Evolutionary conservation across 2,888 invertebrate species (phyloP), one percentile per base, ranked within the genome.

Genomic region (Epicampocera succincta): DNA sequence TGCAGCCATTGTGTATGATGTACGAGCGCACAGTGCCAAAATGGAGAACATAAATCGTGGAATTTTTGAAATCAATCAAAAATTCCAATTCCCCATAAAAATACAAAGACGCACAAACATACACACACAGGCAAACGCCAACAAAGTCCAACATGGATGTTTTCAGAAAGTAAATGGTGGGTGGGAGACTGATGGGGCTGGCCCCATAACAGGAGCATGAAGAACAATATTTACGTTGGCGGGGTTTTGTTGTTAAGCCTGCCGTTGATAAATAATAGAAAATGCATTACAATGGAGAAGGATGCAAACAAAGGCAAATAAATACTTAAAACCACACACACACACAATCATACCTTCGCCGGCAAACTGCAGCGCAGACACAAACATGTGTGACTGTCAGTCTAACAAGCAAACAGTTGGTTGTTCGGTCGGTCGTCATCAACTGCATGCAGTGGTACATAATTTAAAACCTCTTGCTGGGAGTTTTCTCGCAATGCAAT

Each of bases 51-150:
- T 84, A 82, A 84, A 84, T 83, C 80, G 80, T 69, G 80, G 65
- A 84, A 83, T 83, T 84, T 83, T 84, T 81, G 78, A 84, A 84
- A 84, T 83, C 83, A 84, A 84, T 84, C 83, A 83, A 83, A 84
- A 71, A 82, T 82, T 78, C 82, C 82, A 82, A 78, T 74, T 71
- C 82, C 46, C 69, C 65, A 65, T 65, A 78, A 71, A 74, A 74
- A 58, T 38, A 44, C 40, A 42, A 21, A 74, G 13, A 33, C 33
- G 9, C 33, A 9, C 5, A 33, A 3, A 63, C 40, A 54, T 19
- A 44, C 54, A 68, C 54, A 65, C 38, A 66, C 29, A 56, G 12
- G 46, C 13, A 19, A 15, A 40, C 17, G 38, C 17, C 33, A 17
- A 40, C 40, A 19, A 17, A 68, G 52, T 48, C 11, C 15, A 8